Evolutionary conservation across 1,140 invertebrate species (phyloP).

Genomic region (Bombus huntii): DNA sequence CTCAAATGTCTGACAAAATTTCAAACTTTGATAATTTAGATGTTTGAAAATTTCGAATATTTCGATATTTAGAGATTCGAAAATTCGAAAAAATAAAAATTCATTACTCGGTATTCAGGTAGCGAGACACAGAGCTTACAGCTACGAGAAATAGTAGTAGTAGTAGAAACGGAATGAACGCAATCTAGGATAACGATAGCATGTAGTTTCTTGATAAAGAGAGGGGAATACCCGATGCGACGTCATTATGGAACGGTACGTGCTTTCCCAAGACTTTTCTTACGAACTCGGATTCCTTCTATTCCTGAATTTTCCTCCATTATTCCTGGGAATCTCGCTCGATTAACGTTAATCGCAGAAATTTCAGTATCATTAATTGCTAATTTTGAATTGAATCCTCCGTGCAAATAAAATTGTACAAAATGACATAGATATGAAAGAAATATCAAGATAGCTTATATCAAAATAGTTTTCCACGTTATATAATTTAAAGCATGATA

Average conservation of each 20-base stretch:
- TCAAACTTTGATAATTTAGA: not conserved
- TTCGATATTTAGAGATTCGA: not conserved
- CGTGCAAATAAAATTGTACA: too few species aligned
- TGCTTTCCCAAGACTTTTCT: conserved; percentile 37
- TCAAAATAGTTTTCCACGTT: too few species aligned
- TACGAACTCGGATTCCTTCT: not conserved
- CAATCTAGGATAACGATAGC: conserved; percentile 38
- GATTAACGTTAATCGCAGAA: not conserved
- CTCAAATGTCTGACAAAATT: not conserved
- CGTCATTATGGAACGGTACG: conserved; percentile 39
- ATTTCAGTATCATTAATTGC: not conserved
- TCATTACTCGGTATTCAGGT: too few species aligned
- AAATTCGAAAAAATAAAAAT: not conserved
- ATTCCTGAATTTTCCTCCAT: not conserved
- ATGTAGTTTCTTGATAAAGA: not conserved
- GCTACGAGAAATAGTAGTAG: too few species aligned
- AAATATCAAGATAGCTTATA: too few species aligned
- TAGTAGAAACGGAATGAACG: not conserved
- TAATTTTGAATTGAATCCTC: too few species aligned
- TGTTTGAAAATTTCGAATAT: not conserved
- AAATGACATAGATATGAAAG: too few species aligned
- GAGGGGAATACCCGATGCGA: not conserved
- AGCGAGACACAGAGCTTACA: too few species aligned
- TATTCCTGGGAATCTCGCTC: not conserved
- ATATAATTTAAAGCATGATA: too few species aligned